Base-by-base conservation (phyloP, 2,113 vertebrate species). In the Muntiacus muntjak region DNA sequence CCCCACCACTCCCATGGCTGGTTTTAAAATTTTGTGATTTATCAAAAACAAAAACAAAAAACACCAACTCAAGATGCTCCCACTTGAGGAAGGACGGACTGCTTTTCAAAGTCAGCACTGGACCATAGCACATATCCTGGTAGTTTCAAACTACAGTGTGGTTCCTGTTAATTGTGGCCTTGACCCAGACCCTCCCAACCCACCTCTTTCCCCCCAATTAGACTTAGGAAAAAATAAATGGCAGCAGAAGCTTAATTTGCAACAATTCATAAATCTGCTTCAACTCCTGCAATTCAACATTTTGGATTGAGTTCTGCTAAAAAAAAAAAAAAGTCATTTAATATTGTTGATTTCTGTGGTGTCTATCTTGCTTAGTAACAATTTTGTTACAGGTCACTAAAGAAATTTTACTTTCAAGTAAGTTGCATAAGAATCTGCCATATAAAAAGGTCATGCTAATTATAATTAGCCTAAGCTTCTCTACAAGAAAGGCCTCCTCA, bases 291-390 rank as follows among this genome's bases (percentile, higher is more conserved):
- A 96, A 87, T 71, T 25, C 45, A 90, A 67, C 6, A 78, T 89
- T 95, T 67, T 95, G 5, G 54, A 95, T 81, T 81, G 79, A 9
- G 40, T 43, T 88, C 23, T 92, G 19, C 21, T 71, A 16, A 74
- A 52, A 76, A 92, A 67, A 76, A 67, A 78, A 89, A 62, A 57
- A 14, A n/a, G 67, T 36, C 62, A 88, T 30, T 85, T 81, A 36
- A 76, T 33, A 97, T 60, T 95, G 97, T 93, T 97, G 54, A 84
- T 36, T 92, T 91, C 83, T 83, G 45, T 58, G 71, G 45, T 19
- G 28, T 90, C 40, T 91, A n/a, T 79, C 40, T 92, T 74, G 71
- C 87, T 83, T 86, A 89, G 25, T 89, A 78, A 95, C 9, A 87
- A 47, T 67, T 90, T 85, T 94, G 47, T 88, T 64, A n/a, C 50